Percentiles rank a stretch among this genome's conserved stretches.
phyloP scores from a whole-genome alignment of 2,888 invertebrate species.

The Danaus chrysippus region DNA sequence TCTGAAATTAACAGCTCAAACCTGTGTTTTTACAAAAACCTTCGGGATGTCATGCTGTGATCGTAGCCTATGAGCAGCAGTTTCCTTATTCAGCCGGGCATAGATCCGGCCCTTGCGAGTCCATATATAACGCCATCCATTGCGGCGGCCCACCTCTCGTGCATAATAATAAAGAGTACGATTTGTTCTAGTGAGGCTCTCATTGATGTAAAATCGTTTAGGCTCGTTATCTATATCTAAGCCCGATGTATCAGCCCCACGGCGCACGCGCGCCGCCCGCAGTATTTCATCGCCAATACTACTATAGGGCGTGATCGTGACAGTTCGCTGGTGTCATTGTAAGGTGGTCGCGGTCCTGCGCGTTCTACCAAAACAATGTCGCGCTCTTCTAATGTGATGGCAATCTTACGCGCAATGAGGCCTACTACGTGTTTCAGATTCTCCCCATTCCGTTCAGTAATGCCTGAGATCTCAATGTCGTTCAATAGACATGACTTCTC shows the following conservation, averaged over 20 bases:
- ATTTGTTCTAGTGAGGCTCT: not conserved
- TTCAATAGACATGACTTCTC: too few species aligned
- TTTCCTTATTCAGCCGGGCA: too few species aligned
- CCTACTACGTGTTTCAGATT: too few species aligned
- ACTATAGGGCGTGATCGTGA: not conserved
- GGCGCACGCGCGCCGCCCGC: constrained; percentile 13
- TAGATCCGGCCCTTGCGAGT: not conserved
- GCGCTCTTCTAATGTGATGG: too few species aligned
- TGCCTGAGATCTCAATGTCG: too few species aligned
- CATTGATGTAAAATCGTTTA: too few species aligned
- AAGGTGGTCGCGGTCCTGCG: not conserved
- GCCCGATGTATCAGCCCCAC: constrained; percentile 5
- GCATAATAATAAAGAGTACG: not conserved
- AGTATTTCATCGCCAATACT: constrained; percentile 7
- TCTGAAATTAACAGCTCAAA: too few species aligned
- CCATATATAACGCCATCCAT: not conserved
- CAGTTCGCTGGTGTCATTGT: not conserved
- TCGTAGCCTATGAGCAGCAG: too few species aligned
- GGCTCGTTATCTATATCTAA: not conserved
- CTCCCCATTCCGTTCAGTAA: too few species aligned
- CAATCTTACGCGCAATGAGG: too few species aligned
- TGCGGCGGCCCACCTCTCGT: not conserved
- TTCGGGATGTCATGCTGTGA: too few species aligned
- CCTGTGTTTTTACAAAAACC: too few species aligned
- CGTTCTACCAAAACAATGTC: not conserved